phyloP scores from a whole-genome alignment of 2,888 invertebrate genomes.

The Dioctria linearis region DNA sequence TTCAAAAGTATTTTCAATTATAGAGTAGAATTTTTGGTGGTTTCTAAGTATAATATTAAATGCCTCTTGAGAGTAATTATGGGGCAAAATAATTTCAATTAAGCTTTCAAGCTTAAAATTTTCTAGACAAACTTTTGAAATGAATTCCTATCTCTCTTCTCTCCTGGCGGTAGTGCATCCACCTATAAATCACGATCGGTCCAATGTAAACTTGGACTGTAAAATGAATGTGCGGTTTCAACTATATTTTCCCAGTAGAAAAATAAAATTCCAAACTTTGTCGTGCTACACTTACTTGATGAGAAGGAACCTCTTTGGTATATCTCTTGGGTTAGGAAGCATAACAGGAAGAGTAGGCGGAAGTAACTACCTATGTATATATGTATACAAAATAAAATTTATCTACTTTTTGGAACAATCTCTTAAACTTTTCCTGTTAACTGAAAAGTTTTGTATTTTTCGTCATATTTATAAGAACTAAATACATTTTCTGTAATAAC shows the following conservation, averaged over 20 bases:
- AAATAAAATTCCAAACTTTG: neutral
- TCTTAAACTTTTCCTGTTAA: neutral
- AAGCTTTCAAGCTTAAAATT: too few relatives aligned
- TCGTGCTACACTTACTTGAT: neutral
- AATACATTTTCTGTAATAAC: neutral
- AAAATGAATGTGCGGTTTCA: neutral
- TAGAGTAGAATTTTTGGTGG: too few relatives aligned
- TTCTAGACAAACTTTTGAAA: too few relatives aligned
- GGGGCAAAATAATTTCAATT: too few relatives aligned
- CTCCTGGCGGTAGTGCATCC: too few relatives aligned
- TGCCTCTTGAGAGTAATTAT: too few relatives aligned
- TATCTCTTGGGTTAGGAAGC: neutral
- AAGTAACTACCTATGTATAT: too few relatives aligned
- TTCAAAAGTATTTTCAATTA: too few relatives aligned
- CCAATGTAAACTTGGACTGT: too few relatives aligned
- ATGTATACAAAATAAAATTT: slow-evolving; percentile 3
- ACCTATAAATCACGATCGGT: too few relatives aligned
- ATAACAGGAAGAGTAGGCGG: neutral
- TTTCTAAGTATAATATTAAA: too few relatives aligned
- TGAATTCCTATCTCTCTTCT: too few relatives aligned
- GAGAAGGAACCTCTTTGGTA: neutral
- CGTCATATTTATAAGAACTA: neutral
- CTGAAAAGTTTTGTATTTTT: neutral
- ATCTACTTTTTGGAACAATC: neutral
- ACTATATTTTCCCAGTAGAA: neutral